These are phyloP conservation scores for Phalera bucephala DNA, from an alignment of 2,888 invertebrate genomes.

Conservation along the genomic window DNA sequence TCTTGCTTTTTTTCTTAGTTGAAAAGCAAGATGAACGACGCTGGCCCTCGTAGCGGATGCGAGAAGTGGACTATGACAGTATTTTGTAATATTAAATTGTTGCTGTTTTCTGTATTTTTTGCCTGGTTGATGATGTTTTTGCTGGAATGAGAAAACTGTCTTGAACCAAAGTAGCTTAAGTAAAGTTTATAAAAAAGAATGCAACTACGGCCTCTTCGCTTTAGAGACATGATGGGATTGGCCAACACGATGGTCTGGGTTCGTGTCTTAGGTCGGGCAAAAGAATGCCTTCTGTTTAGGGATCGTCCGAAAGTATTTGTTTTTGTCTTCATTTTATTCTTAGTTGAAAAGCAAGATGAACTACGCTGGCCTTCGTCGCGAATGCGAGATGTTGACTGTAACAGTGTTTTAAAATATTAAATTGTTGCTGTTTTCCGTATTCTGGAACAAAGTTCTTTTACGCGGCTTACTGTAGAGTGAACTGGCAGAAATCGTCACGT, in stretches of 20 bases:
- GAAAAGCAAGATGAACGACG: constrained; percentile 38
- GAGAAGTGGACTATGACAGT: not conserved
- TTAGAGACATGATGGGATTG: too few relatives aligned
- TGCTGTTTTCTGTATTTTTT: not conserved
- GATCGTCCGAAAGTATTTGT: constrained; percentile 40
- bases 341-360: constrained; percentile 38
- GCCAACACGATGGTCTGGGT: too few relatives aligned
- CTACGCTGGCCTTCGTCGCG: constrained; percentile 22
- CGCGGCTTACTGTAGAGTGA: too few relatives aligned
- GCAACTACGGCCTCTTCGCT: too few relatives aligned
- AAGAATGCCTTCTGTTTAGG: constrained; percentile 57
- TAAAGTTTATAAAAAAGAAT: too few relatives aligned
- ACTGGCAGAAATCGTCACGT: too few relatives aligned
- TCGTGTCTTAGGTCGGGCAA: too few relatives aligned
- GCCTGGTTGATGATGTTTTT: too few relatives aligned
- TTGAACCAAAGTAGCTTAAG: too few relatives aligned
- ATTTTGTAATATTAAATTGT: not conserved
- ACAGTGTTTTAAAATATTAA: not conserved
- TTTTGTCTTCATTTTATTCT: constrained; percentile 24
- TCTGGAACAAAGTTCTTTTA: too few relatives aligned
- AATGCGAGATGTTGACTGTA: not conserved
- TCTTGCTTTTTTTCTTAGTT: constrained; percentile 31
- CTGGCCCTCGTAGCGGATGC: constrained; percentile 8
- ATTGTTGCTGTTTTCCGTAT: not conserved
- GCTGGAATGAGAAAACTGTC: too few relatives aligned